phyloP scores from a whole-genome alignment of 2,888 invertebrate genomes.

The Lithophane semibrunnea region DNA sequence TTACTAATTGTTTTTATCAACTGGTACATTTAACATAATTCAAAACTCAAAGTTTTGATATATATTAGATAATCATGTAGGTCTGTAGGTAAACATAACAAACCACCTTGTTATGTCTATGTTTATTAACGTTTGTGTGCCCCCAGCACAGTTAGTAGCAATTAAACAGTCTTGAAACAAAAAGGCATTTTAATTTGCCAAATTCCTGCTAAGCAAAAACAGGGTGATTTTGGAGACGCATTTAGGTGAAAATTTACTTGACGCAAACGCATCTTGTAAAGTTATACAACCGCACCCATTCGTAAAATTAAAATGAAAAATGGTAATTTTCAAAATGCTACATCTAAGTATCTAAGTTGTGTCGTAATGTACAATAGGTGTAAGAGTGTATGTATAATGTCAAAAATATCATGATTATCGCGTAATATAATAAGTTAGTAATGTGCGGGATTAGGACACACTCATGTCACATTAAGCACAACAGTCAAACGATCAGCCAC shows the following conservation, averaged over 20 bases:
- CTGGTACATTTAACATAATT: not conserved
- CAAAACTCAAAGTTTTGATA: not conserved
- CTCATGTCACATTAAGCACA: slow-evolving; percentile 1
- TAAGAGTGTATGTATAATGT: not conserved
- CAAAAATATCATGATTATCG: not conserved
- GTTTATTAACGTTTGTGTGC: not conserved
- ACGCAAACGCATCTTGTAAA: no score
- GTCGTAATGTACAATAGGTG: not conserved
- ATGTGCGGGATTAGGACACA: not conserved
- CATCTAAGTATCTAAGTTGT: no score
- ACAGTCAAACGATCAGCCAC: not conserved
- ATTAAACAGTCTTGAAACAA: not conserved
- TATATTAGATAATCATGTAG: not conserved
- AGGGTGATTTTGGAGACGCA: no score
- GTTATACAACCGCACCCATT: no score
- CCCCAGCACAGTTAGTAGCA: not conserved
- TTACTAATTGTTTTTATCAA: not conserved
- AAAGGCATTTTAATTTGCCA: not conserved
- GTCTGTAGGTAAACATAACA: not conserved
- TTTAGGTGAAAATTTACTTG: no score
- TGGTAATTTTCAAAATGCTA: no score
- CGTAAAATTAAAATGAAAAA: no score
- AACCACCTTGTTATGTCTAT: not conserved
- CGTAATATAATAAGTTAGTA: not conserved
- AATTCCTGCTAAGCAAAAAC: not conserved